A percentile compares a stretch with the other conserved stretches of the same genome.
These are phyloP conservation scores for Salvelinus alpinus DNA, from an alignment of 2,113 vertebrate genomes.

Conservation along the genomic window DNA sequence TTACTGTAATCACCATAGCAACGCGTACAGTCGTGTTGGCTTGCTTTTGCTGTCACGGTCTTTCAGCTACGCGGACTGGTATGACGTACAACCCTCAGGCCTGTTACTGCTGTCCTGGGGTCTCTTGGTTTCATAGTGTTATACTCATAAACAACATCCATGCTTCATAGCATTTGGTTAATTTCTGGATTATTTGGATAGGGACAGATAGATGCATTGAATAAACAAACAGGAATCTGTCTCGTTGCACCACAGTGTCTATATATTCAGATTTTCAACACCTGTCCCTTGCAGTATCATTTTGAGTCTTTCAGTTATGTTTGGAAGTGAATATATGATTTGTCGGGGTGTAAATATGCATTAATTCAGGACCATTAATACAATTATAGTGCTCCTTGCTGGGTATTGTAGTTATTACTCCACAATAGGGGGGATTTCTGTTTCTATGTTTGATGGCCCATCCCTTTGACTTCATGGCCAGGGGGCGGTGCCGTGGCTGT, in stretches of 20 bases:
- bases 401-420: conserved; percentile 32
- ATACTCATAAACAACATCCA: conserved; percentile 18
- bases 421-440: conserved; percentile 68
- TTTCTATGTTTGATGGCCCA: conserved; percentile 44
- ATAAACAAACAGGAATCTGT: no score
- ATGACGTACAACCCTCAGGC: no score
- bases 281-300: neutral
- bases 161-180: conserved; percentile 8
- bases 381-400: conserved; percentile 35
- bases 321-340: conserved; percentile 35
- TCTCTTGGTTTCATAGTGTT: no score
- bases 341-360: conserved; percentile 53
- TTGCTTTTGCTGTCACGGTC: no score
- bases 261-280: no score
- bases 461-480: conserved; percentile 67
- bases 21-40: no score
- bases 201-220: no score
- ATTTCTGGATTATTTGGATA: no score
- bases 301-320: neutral
- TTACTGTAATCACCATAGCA: no score
- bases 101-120: no score
- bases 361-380: conserved; percentile 58
- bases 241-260: no score
- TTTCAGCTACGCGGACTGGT: no score
- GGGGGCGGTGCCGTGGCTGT: conserved; percentile 62